Percentiles rank a stretch among this genome's conserved stretches.
Conservation (phyloP, 2,113 vertebrate species). For the Sylvia atricapilla region DNA sequence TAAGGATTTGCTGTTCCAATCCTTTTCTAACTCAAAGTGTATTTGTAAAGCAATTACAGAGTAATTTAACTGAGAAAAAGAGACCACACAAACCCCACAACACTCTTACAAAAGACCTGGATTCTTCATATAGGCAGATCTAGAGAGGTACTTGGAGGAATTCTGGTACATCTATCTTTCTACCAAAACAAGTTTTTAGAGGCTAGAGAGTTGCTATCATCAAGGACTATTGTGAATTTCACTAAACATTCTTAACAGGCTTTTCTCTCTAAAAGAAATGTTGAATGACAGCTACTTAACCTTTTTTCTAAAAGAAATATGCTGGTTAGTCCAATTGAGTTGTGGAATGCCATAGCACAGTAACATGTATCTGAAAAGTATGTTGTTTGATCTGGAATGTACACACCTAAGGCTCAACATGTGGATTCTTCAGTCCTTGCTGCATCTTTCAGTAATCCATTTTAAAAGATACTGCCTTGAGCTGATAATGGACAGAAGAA, state of each 20-base stretch:
- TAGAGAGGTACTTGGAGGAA: background rate
- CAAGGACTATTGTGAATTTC: background rate
- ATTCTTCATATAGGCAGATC: background rate
- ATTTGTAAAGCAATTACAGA: background rate
- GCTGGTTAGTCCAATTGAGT: background rate
- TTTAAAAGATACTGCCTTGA: background rate
- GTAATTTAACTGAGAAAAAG: background rate
- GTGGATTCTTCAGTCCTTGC: background rate
- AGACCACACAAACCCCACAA: background rate
- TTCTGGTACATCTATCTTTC: background rate
- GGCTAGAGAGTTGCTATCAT: background rate
- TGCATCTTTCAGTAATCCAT: background rate
- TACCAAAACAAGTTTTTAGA: background rate
- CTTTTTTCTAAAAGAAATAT: background rate
- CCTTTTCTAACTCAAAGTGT: background rate
- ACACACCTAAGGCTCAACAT: background rate
- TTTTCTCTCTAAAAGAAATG: background rate
- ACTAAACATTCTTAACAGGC: background rate
- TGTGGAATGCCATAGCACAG: background rate
- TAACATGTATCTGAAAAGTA: background rate
- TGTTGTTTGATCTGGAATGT: background rate
- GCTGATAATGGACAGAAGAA: background rate
- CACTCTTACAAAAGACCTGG: background rate
- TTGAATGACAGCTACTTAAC: background rate
- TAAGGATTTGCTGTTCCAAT: background rate